These are phyloP conservation scores for Polydrusus pterygomalis DNA, from an alignment of 2,888 invertebrate species.

Conservation along the genomic window DNA sequence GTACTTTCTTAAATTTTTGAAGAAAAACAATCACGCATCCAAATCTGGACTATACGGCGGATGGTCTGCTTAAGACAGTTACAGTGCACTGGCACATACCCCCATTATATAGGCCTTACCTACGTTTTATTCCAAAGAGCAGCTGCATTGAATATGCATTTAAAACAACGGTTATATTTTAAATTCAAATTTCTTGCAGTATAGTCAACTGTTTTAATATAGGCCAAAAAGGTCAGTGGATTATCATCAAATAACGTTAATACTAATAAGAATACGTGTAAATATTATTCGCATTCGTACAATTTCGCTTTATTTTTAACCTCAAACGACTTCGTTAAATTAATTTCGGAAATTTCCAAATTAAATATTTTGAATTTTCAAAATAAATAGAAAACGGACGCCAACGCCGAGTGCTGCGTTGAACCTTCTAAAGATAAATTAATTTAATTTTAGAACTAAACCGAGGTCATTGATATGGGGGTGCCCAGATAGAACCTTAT, in stretches of 20 bases:
- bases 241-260: conserved; percentile 28
- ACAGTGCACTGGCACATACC: too few relatives aligned
- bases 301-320: not conserved
- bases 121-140: conserved; percentile 1
- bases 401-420: too few relatives aligned
- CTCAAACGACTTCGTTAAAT: not conserved
- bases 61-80: too few relatives aligned
- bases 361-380: not conserved
- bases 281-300: not conserved
- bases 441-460: conserved; percentile 21
- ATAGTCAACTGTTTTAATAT: conserved; percentile 44
- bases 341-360: not conserved
- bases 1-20: too few relatives aligned
- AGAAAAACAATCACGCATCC: too few relatives aligned
- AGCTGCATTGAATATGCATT: conserved; percentile 28
- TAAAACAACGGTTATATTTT: conserved; percentile 24
- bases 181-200: conserved; percentile 28
- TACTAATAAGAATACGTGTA: not conserved
- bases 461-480: conserved; percentile 30
- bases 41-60: too few relatives aligned
- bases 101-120: too few relatives aligned
- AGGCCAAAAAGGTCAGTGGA: conserved; percentile 39
- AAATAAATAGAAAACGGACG: conserved; percentile 15
- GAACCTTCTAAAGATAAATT: conserved; percentile 12
- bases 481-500: conserved; percentile 28